Base-by-base conservation (phyloP, 2,113 vertebrate species). In the Sapajus apella region DNA sequence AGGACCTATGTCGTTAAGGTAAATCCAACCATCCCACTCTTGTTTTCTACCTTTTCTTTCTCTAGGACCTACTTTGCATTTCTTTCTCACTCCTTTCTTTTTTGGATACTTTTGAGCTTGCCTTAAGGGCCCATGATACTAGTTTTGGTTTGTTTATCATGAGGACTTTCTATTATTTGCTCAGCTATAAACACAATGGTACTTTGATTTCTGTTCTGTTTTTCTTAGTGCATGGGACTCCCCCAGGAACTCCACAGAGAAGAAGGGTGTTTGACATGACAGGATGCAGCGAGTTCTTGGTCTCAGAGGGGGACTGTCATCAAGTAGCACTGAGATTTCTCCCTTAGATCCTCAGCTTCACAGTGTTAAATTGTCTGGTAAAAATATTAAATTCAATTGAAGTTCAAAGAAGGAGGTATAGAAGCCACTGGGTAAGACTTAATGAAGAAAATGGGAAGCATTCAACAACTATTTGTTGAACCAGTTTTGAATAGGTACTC, bases 391-490 rank as follows among this genome's bases (percentile, higher is more conserved):
- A 56, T 91, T 95, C 18, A 18, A 76, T 75, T 56, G 66, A 91
- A 84, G 14, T 91, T 88, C 32, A 77, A 96, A 91, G 50, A 91
- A 87, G 12, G 40, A 87, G 9, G 35, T 79, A 21, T 86, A 79
- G 45, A 75, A 85, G 40, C 86, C n/a, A 81, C 47, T 85, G 56
- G 50, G 43, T 76, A 90, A 87, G 50, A 37, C 17, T 58, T 94
- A 12, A 55, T 37, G 13, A 52, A 70, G 27, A 72, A 97, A 97
- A 91, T 17, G 56, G 21, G 32, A 70, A 88, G 88, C 52, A 64
- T 58, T 86, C 47, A 93, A 58, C 72, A 90, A 91, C n/a, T 80
- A 50, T 97, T 91, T 96, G 76, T 77, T 76, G 35, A 93, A 88
- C 27, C 5, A 45, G 27, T 85, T 81, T 96, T 52, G 52, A n/a